A percentile compares a stretch with the other conserved stretches of the same genome.
phyloP scores from a whole-genome alignment of 37 sponge, comb jelly and placozoan genomes.

The Eunapius fragilis region DNA sequence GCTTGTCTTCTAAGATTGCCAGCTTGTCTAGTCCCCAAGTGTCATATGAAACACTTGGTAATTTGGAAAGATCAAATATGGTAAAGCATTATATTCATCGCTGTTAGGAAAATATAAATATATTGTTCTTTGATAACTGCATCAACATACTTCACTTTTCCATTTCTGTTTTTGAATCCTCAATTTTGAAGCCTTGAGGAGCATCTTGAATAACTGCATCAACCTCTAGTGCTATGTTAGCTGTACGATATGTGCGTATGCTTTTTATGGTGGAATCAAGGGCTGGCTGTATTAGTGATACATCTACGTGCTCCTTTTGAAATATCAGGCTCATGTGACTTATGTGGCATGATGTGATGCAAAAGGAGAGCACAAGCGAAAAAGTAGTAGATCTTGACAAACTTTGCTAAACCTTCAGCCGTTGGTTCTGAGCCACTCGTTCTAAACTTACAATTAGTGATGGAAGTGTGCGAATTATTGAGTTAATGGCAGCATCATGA shows the following conservation, averaged over 20 bases:
- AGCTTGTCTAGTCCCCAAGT: constrained; percentile 10
- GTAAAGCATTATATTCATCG: constrained; percentile 16
- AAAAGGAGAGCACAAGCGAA: constrained; percentile 13
- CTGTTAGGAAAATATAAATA: constrained; percentile 8
- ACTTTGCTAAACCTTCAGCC: constrained; percentile 20
- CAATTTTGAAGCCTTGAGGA: constrained; percentile 12
- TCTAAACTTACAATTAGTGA: constrained; percentile 42
- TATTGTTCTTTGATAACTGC: constrained; percentile 19
- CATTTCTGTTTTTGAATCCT: neutral
- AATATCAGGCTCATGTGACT: too few species aligned
- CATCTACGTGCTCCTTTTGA: constrained; percentile 17
- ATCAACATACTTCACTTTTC: neutral
- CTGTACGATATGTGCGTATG: neutral
- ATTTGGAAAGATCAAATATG: constrained; percentile 11
- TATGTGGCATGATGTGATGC: constrained; percentile 16
- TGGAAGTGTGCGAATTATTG: constrained; percentile 33
- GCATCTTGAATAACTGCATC: neutral
- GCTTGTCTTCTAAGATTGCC: neutral
- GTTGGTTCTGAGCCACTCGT: constrained; percentile 26
- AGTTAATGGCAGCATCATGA: constrained; percentile 35
- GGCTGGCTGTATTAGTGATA: neutral
- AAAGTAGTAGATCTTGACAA: constrained; percentile 28
- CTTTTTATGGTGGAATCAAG: neutral
- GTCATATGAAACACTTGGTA: constrained; percentile 23
- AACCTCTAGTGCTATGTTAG: too few species aligned